Conservation (phyloP, 2,113 vertebrate species). For the Sprattus sprattus region DNA sequence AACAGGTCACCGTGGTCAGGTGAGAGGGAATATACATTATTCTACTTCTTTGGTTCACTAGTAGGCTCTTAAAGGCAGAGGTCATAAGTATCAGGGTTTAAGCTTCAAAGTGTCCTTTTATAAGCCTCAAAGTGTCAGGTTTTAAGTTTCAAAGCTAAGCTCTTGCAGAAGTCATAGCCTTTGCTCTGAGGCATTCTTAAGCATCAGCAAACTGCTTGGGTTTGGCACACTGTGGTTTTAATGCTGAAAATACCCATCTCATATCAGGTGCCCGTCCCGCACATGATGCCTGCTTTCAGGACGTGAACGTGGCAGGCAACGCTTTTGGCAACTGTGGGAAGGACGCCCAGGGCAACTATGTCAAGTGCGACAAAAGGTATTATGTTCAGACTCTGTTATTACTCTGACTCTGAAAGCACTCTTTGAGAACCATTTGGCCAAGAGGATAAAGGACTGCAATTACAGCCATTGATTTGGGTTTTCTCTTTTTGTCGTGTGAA, state of each 20-base stretch:
- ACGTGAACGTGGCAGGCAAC: conserved; percentile 85
- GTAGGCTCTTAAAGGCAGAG: background rate
- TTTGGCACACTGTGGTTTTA: background rate
- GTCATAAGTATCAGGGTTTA: background rate
- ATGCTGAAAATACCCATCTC: background rate
- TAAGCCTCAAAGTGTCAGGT: background rate
- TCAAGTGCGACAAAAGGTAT: conserved; percentile 82
- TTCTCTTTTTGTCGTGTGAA: background rate
- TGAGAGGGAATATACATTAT: background rate
- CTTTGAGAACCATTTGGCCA: background rate
- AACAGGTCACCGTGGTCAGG: background rate
- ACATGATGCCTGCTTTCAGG: conserved; percentile 84
- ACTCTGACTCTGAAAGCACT: background rate
- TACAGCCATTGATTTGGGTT: background rate
- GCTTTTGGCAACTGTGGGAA: conserved; percentile 88
- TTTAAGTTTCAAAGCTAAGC: background rate
- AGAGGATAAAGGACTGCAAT: background rate
- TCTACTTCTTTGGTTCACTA: background rate
- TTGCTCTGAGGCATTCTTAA: background rate
- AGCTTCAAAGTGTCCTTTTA: background rate
- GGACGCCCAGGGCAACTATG: conserved; percentile 74
- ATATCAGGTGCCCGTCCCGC: conserved; percentile 83
- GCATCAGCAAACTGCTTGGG: background rate
- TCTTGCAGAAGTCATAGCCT: background rate
- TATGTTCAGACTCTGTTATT: background rate